These are phyloP conservation scores for Boulengeromyrus knoepffleri DNA, from an alignment of 2,113 vertebrate genomes.

Conservation along the genomic window DNA sequence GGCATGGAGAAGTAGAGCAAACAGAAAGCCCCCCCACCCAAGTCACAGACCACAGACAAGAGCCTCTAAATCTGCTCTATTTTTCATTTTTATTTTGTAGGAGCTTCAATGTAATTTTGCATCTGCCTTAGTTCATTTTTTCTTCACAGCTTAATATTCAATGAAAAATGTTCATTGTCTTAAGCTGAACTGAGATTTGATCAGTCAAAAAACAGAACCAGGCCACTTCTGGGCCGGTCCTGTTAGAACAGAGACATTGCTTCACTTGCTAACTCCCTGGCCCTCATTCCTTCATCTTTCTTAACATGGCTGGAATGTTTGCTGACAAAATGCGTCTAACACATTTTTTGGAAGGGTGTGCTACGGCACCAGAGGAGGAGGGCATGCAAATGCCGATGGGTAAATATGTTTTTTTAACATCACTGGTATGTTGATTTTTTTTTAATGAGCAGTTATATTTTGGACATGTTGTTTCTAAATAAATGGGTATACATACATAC, in stretches of 20 bases:
- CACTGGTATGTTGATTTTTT: constrained; percentile 30
- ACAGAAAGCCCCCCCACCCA: not conserved
- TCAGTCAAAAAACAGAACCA: not conserved
- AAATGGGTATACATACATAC: constrained; percentile 27
- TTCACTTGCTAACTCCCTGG: not conserved
- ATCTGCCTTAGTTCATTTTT: constrained; percentile 21
- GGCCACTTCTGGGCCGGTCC: not conserved
- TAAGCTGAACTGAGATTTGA: not conserved
- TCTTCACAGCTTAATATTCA: constrained; percentile 16
- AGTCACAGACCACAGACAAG: not conserved
- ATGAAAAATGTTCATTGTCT: not conserved
- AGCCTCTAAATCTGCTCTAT: not conserved
- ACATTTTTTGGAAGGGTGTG: not conserved
- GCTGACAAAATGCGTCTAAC: not conserved
- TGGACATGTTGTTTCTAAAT: constrained; percentile 38
- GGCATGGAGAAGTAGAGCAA: not conserved
- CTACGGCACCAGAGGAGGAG: not conserved
- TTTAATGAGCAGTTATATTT: constrained; percentile 29
- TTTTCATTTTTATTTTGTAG: not conserved
- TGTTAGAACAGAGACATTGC: not conserved
- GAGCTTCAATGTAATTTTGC: not conserved
- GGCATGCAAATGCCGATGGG: not conserved
- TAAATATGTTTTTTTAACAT: constrained; percentile 3
- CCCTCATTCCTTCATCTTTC: not conserved
- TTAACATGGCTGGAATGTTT: not conserved